These are phyloP conservation scores for Trichopoda pennipes DNA, from an alignment of 2,888 invertebrate genomes.

Conservation along the genomic window DNA sequence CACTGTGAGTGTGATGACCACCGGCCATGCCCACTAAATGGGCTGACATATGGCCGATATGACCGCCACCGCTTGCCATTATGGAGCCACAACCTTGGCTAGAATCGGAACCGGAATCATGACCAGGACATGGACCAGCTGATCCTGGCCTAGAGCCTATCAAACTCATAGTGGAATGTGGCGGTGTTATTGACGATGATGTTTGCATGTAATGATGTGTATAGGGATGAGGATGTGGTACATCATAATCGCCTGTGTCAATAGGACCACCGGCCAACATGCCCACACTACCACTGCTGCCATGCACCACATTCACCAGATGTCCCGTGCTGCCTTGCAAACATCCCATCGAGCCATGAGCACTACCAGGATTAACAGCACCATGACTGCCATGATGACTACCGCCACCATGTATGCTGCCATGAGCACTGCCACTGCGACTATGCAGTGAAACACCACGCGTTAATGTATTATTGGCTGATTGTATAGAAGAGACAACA, in stretches of 20 bases:
- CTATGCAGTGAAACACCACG: conserved; percentile 80
- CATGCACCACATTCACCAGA: conserved; percentile 71
- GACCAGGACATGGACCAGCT: conserved; percentile 79
- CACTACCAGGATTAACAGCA: conserved; percentile 73
- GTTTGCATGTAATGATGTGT: conserved; percentile 82
- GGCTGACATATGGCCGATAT: conserved; percentile 57
- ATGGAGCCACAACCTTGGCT: conserved; percentile 80
- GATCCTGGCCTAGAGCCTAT: conserved; percentile 79
- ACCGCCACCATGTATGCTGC: conserved; percentile 75
- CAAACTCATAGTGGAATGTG: conserved; percentile 80
- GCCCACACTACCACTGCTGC: conserved; percentile 76
- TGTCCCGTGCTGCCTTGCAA: conserved; percentile 75
- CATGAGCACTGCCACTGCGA: conserved; percentile 78
- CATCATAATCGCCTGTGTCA: conserved; percentile 81
- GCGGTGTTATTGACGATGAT: conserved; percentile 80
- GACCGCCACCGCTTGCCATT: conserved; percentile 74
- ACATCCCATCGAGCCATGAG: conserved; percentile 77
- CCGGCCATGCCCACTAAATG: conserved; percentile 66
- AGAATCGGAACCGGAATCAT: conserved; percentile 81
- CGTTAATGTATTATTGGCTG: conserved; percentile 81
- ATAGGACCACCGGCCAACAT: conserved; percentile 79
- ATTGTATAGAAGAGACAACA: conserved; percentile 81
- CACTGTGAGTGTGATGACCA: conserved; percentile 76
- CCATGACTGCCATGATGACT: conserved; percentile 73
- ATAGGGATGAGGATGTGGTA: conserved; percentile 81